These are phyloP conservation scores for Trichonephila clavata DNA, from an alignment of 1,140 invertebrate genomes.

Conservation along the genomic window DNA sequence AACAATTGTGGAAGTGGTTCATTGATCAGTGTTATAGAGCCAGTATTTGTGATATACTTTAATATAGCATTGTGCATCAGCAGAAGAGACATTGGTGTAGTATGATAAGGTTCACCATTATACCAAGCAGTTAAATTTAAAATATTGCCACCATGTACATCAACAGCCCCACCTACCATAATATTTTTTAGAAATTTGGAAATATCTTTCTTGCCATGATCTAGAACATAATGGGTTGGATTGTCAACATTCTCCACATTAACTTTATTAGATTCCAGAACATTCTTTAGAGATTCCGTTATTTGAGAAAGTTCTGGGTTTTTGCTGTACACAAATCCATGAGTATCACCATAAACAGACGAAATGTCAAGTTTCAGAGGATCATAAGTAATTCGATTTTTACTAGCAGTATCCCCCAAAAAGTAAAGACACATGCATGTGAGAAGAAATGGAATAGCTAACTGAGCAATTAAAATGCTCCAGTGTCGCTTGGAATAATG, in stretches of 20 bases:
- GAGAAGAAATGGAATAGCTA: constrained; percentile 76
- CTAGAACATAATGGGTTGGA: constrained; percentile 39
- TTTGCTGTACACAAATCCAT: constrained; percentile 51
- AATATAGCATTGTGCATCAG: constrained; percentile 65
- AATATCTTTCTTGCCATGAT: constrained; percentile 29
- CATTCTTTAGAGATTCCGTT: not conserved
- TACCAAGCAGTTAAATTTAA: constrained; percentile 72
- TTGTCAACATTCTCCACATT: not conserved
- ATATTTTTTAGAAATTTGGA: constrained; percentile 51
- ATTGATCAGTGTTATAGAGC: constrained; percentile 54
- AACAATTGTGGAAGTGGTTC: constrained; percentile 4
- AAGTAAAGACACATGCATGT: constrained; percentile 52
- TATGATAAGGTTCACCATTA: constrained; percentile 75
- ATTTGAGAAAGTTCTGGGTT: not conserved
- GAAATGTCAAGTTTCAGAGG: constrained; percentile 68
- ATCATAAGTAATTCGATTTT: not conserved
- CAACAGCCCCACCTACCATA: constrained; percentile 52
- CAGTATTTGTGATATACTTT: not conserved
- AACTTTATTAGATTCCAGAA: constrained; percentile 35
- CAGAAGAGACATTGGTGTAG: constrained; percentile 57
- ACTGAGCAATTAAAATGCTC: constrained; percentile 70
- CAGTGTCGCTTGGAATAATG: constrained; percentile 77
- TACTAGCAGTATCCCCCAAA: not conserved
- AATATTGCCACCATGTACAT: not conserved
- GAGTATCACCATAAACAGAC: constrained; percentile 70